Evolutionary conservation across 2,797 vertebrate species (phyloP).

Genomic region (Oreochromis grahami): DNA sequence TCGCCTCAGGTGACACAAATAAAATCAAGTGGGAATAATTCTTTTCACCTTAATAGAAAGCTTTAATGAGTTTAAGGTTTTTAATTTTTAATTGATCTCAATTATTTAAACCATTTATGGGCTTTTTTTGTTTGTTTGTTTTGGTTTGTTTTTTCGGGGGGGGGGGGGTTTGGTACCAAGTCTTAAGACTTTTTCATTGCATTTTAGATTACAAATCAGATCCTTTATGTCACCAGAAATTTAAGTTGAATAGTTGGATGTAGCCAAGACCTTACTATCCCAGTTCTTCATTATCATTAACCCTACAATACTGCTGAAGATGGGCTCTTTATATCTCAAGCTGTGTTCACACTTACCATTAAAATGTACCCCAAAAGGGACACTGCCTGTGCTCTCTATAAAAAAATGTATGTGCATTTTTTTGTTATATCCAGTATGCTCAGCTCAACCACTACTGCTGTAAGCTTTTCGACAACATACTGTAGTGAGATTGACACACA

Average conservation of each 20-base stretch:
- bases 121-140: background rate
- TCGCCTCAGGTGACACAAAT: constrained; percentile 83
- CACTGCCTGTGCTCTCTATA: background rate
- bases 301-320: background rate
- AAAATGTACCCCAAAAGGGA: background rate
- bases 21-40: background rate
- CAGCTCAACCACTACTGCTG: background rate
- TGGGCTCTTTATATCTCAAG: background rate
- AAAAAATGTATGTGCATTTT: background rate
- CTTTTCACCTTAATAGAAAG: background rate
- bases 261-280: background rate
- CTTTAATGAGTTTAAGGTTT: background rate
- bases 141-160: fast-evolving
- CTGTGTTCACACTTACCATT: background rate
- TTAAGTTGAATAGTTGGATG: background rate
- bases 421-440: background rate
- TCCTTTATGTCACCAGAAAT: background rate
- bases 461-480: background rate
- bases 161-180: background rate
- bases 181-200: background rate
- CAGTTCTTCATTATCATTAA: background rate
- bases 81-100: background rate
- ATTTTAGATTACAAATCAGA: background rate
- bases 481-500: background rate
- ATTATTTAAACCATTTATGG: background rate